phyloP scores from a whole-genome alignment of 2,888 invertebrate genomes.

The Chirona hameri region DNA sequence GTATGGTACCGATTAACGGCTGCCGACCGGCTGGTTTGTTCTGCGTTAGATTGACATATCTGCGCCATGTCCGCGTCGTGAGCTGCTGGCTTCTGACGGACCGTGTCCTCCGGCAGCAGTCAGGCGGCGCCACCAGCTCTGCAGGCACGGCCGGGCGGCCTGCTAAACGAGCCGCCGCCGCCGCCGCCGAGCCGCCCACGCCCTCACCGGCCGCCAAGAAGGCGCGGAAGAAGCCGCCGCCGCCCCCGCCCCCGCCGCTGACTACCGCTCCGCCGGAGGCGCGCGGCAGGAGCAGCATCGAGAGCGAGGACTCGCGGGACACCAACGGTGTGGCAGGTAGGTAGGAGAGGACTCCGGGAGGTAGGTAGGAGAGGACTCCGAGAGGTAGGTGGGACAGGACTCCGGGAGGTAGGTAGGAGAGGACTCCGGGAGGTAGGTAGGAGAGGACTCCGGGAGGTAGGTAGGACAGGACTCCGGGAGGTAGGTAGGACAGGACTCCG shows the following conservation, averaged over 20 bases:
- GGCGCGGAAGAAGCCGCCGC: neutral
- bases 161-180: neutral
- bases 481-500: too few relatives aligned
- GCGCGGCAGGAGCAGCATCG: conserved; percentile 5
- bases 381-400: too few relatives aligned
- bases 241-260: neutral
- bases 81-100: neutral
- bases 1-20: too few relatives aligned
- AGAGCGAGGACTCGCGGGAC: conserved; percentile 25
- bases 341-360: too few relatives aligned
- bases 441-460: too few relatives aligned
- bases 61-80: neutral
- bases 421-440: too few relatives aligned
- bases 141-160: neutral
- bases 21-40: too few relatives aligned
- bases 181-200: neutral
- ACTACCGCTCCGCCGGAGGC: neutral
- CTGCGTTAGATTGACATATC: too few relatives aligned
- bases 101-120: neutral
- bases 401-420: too few relatives aligned
- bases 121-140: neutral
- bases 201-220: neutral
- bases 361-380: too few relatives aligned
- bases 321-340: neutral
- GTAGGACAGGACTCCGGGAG: too few relatives aligned